These are phyloP conservation scores for Ceramica pisi DNA, from an alignment of 2,888 invertebrate genomes.

Conservation along the genomic window DNA sequence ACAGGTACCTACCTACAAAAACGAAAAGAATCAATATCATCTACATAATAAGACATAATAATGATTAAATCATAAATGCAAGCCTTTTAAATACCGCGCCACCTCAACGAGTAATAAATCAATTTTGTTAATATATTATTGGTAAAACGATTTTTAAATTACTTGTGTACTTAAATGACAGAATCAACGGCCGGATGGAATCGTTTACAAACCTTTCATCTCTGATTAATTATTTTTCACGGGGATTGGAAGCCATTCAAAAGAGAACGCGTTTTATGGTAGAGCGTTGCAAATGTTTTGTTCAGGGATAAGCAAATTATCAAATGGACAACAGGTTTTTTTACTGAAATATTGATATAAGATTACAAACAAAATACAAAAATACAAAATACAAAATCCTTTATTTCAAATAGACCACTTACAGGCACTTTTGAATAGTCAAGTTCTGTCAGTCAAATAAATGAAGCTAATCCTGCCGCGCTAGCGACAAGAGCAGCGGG, in stretches of 20 bases:
- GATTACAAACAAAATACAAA: too few relatives aligned
- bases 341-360: conserved; percentile 12
- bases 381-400: too few relatives aligned
- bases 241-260: conserved; percentile 59
- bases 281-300: conserved; percentile 17
- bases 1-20: background rate
- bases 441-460: too few relatives aligned
- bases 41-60: conserved; percentile 40
- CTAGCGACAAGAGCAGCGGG: too few relatives aligned
- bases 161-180: conserved; percentile 59
- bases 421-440: too few relatives aligned
- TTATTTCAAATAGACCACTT: too few relatives aligned
- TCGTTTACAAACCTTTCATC: conserved; percentile 69
- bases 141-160: conserved; percentile 61
- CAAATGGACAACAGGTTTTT: conserved; percentile 33
- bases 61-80: conserved; percentile 36
- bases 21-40: conserved; percentile 14
- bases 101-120: conserved; percentile 46
- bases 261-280: conserved; percentile 40
- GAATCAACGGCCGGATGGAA: conserved; percentile 55
- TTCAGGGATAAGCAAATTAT: conserved; percentile 11
- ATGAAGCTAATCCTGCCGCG: too few relatives aligned
- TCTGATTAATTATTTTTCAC: conserved; percentile 71
- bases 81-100: conserved; percentile 36
- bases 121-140: conserved; percentile 54